These are phyloP conservation scores for Gallinago nigripennis DNA, from an alignment of 2,797 vertebrate genomes.

Conservation along the genomic window DNA sequence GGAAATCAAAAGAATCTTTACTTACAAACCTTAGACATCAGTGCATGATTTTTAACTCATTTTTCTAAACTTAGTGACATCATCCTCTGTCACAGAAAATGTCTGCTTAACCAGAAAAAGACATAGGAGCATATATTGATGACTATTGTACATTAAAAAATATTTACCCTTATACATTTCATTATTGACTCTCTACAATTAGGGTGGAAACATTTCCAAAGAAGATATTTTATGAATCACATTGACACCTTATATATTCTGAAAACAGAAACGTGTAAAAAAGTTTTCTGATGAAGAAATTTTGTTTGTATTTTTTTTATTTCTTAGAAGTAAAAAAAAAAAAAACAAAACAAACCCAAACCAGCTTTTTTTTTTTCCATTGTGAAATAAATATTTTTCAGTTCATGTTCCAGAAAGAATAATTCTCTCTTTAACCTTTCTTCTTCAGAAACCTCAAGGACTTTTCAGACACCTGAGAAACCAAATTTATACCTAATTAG, in stretches of 20 bases:
- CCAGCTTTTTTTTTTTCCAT: not conserved
- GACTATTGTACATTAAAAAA: not conserved
- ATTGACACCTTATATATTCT: not conserved
- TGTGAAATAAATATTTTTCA: not conserved
- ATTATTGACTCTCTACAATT: not conserved
- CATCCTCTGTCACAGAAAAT: not conserved
- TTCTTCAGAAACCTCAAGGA: constrained; percentile 57
- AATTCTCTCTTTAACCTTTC: not conserved
- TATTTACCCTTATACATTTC: not conserved
- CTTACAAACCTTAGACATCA: not conserved
- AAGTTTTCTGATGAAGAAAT: not conserved
- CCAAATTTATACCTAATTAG: constrained; percentile 67
- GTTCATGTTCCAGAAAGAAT: not conserved
- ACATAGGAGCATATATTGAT: not conserved
- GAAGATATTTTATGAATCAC: not conserved
- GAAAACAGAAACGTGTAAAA: not conserved
- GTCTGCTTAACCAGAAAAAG: not conserved
- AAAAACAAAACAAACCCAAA: not conserved
- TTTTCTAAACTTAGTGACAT: not conserved
- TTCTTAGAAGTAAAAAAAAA: not conserved
- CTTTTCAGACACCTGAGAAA: constrained; percentile 60
- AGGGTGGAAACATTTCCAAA: not conserved
- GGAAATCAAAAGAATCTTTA: not conserved
- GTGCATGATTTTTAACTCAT: not conserved
- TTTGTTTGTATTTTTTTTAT: not conserved